Conservation (phyloP, 2,113 vertebrate genomes). For the Myxocyprinus asiaticus region DNA sequence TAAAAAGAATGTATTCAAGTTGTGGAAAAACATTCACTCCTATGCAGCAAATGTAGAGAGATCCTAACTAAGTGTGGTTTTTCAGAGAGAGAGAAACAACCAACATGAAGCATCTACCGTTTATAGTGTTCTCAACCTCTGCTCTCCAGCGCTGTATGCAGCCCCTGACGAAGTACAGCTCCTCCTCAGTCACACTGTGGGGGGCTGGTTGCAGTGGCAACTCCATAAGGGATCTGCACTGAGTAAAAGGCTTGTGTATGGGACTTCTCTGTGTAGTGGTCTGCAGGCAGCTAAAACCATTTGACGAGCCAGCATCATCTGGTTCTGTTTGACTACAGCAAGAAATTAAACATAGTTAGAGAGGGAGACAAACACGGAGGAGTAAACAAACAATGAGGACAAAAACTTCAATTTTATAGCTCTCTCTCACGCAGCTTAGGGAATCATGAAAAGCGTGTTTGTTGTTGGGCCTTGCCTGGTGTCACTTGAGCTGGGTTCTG, state of each 20-base stretch:
- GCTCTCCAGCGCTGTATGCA: slow-evolving; percentile 92
- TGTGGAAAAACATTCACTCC: neutral
- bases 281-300: slow-evolving; percentile 53
- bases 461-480: slow-evolving; percentile 58
- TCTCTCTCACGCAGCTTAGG: neutral
- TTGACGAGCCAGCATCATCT: slow-evolving; percentile 50
- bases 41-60: neutral
- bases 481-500: slow-evolving; percentile 60
- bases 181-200: slow-evolving; percentile 76
- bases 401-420: neutral
- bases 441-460: neutral
- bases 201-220: slow-evolving; percentile 75
- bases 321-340: slow-evolving; percentile 62
- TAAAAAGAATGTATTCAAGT: neutral
- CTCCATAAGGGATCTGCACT: slow-evolving; percentile 66
- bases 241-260: slow-evolving; percentile 64
- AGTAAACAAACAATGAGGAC: neutral
- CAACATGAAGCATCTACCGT: slow-evolving; percentile 71
- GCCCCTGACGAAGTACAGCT: slow-evolving; percentile 80
- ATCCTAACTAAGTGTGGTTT: neutral
- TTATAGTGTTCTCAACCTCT: slow-evolving; percentile 88
- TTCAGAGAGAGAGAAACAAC: slow-evolving; percentile 5
- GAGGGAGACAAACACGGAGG: neutral
- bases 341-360: slow-evolving; percentile 6
- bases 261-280: slow-evolving; percentile 61